Conservation (phyloP, 2,113 vertebrate genomes). For the human (Homo sapiens) region DNA sequence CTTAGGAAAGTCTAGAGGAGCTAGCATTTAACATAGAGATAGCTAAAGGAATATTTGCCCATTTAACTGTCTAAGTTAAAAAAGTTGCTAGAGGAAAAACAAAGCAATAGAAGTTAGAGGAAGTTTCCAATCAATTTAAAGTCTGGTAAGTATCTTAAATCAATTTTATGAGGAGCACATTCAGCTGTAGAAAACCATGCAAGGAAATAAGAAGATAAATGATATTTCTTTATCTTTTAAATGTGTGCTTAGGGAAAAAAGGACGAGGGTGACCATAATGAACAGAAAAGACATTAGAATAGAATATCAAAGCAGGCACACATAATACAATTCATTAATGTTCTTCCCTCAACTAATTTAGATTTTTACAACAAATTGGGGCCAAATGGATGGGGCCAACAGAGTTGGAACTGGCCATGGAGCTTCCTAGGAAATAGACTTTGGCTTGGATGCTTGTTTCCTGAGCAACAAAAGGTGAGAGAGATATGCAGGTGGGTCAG, state of each 20-base stretch:
- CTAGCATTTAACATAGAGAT: background rate
- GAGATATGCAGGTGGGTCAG: background rate
- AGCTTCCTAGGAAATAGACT: background rate
- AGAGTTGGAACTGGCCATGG: background rate
- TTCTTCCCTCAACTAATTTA: background rate
- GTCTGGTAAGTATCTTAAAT: background rate
- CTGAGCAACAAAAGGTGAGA: background rate
- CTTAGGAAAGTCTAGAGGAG: background rate
- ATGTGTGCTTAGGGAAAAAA: constrained; percentile 24
- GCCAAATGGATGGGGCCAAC: background rate
- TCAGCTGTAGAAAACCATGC: constrained; percentile 32
- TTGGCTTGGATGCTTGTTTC: background rate
- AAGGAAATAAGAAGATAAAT: constrained; percentile 57
- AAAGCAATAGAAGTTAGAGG: constrained; percentile 37
- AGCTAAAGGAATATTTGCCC: background rate
- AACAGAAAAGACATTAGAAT: background rate
- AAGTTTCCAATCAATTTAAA: constrained; percentile 42
- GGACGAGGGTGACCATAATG: background rate
- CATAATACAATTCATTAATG: background rate
- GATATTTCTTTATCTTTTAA: constrained; percentile 55
- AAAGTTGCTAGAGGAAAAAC: constrained; percentile 18
- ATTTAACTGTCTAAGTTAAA: background rate
- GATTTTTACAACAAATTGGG: background rate
- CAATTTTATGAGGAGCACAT: constrained; percentile 32
- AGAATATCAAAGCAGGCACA: background rate